A percentile compares a stretch with the other conserved stretches of the same genome.
Evolutionary conservation across 1,140 invertebrate species (phyloP).

Genomic region (Anoplophora glabripennis): DNA sequence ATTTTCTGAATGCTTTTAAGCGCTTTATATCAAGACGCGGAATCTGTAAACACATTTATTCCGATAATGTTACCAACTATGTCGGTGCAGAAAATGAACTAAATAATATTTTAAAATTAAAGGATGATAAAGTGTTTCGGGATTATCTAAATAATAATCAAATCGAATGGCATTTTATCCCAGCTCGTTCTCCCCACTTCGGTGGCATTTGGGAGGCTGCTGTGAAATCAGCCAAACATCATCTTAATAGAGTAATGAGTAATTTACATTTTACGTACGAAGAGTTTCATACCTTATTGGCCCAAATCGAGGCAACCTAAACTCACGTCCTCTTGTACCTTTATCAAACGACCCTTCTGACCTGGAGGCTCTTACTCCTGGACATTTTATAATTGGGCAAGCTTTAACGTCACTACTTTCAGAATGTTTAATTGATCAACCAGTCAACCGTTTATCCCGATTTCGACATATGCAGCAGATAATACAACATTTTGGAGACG

Average conservation of each 20-base stretch:
- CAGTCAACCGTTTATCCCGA: neutral
- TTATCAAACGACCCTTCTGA: no score
- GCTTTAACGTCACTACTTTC: neutral
- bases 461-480: no score
- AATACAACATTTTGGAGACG: no score
- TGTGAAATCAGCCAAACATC: conserved; percentile 27
- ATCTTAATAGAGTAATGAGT: conserved; percentile 15
- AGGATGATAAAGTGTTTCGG: neutral
- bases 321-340: no score
- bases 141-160: neutral
- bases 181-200: conserved; percentile 42
- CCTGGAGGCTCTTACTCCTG: neutral
- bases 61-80: conserved; percentile 39
- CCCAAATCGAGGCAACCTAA: no score
- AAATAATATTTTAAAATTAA: neutral
- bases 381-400: no score
- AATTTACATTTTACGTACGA: no score
- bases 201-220: conserved; percentile 45
- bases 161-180: conserved; percentile 48
- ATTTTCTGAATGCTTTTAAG: conserved; percentile 37
- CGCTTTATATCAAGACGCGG: conserved; percentile 36
- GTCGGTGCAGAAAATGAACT: conserved; percentile 19
- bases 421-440: neutral
- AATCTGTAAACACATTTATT: conserved; percentile 24
- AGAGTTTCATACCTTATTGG: no score